phyloP scores from a whole-genome alignment of 2,113 vertebrate genomes.

The Acrocephalus arundinaceus region DNA sequence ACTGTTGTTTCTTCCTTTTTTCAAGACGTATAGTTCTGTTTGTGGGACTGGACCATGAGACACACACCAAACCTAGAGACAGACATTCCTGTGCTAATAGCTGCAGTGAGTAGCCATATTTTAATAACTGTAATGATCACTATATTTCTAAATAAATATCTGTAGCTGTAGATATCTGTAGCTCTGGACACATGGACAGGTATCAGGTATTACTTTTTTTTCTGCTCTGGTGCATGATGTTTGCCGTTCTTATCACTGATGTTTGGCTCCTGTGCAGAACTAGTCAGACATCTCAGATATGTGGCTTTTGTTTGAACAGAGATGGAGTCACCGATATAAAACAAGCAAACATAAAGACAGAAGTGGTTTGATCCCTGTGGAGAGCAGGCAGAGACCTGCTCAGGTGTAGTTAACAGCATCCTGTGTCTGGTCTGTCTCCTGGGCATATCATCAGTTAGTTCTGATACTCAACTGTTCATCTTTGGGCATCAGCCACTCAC shows the following conservation, averaged over 20 bases:
- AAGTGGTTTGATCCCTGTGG: neutral
- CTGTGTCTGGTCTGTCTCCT: no score
- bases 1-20: neutral
- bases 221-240: neutral
- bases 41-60: neutral
- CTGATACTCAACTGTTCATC: neutral
- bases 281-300: neutral
- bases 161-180: neutral
- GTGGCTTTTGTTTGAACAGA: conserved; percentile 50
- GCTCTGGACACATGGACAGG: neutral
- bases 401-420: neutral
- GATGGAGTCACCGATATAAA: conserved; percentile 6
- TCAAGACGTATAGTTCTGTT: neutral
- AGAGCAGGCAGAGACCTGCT: neutral
- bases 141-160: neutral
- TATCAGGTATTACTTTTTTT: neutral
- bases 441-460: neutral
- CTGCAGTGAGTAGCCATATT: neutral
- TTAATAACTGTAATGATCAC: neutral
- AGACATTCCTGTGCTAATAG: neutral
- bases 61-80: neutral
- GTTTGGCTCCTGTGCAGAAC: conserved; percentile 15
- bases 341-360: neutral
- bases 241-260: conserved; percentile 36
- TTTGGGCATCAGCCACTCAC: neutral